Evolutionary conservation across 2,888 invertebrate genomes (phyloP).

Genomic region (Yponomeuta malinellus): DNA sequence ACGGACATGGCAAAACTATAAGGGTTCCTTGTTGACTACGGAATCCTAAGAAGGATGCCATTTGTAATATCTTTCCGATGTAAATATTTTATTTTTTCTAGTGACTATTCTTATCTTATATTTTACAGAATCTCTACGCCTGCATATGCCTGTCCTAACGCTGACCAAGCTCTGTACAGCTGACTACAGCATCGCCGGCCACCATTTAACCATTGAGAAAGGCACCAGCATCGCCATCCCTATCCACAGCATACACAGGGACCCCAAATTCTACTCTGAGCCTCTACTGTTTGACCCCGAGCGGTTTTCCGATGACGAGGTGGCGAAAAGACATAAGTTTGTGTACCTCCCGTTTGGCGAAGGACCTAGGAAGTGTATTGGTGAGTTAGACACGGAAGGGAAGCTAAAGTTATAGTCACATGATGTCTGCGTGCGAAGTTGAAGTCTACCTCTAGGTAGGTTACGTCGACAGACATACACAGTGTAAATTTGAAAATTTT

Average conservation of each 20-base stretch:
- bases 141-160: constrained; percentile 30
- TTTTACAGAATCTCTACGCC: constrained; percentile 35
- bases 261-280: constrained; percentile 59
- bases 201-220: constrained; percentile 19
- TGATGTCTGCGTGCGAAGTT: too few species aligned
- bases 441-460: too few species aligned
- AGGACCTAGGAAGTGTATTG: constrained; percentile 35
- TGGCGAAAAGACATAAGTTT: constrained; percentile 29
- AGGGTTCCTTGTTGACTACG: too few species aligned
- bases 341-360: constrained; percentile 50
- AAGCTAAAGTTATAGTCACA: too few species aligned
- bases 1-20: too few species aligned
- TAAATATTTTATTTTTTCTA: too few species aligned
- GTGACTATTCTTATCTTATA: too few species aligned
- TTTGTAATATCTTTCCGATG: too few species aligned
- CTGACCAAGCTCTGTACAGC: constrained; percentile 33
- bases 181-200: constrained; percentile 22
- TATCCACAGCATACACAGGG: constrained; percentile 52
- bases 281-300: constrained; percentile 71
- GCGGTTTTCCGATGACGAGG: constrained; percentile 51
- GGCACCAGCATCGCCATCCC: constrained; percentile 40
- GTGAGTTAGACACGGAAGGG: constrained; percentile 7
- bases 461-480: too few species aligned
- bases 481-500: too few species aligned
- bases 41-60: too few species aligned